Evolutionary conservation across 1,140 invertebrate species (phyloP), one percentile per base, ranked within the genome.

Genomic region (Agraylea sexmaculata): DNA sequence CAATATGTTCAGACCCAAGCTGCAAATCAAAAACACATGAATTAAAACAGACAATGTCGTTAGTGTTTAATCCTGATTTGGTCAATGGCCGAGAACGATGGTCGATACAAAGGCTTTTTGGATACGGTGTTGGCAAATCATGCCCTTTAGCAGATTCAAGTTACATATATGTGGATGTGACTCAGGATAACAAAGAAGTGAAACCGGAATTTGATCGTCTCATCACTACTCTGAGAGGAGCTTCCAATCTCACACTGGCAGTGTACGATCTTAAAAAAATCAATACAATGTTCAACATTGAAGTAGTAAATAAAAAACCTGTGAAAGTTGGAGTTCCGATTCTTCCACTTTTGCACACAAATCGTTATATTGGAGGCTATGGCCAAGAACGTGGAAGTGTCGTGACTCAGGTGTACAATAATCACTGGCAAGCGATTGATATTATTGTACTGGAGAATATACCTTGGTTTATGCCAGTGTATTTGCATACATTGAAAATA

Each of bases 391-490:
- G 75, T 55, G 91, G 91, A 19, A 81, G 83, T 46, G 78, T 93
- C 50, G 78, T 86, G 7, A 85, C 81, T 8, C 79, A 86, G 56
- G 61, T 90, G 17, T 73, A 74, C 28, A 90, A 90, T 51, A 80
- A 77, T 51, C 77, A 85, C 50, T 81, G 76, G 70, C 65, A 73
- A 46, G 47, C 71, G 1, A 62, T 87, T 37, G 71, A 80, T 51
- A 62, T 86, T 38, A 63, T 86, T 32, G 52, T 85, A 32, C 62
- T 86, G 45, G 81, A 87, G 66, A 82, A 85, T 60, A 75, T 86
- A 52, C 93, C 94, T 1, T 97, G 93, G 92, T 97, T 87, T 68
- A 72, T 96, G 7, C 78, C 90, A 31, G 73, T 93, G 40, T 95
- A 93, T 60, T 71, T 92, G 32, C 91, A 95, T 59, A 88, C 90